phyloP scores from a whole-genome alignment of 2,888 invertebrate genomes.

The Dyspetes luteomarginatus region DNA sequence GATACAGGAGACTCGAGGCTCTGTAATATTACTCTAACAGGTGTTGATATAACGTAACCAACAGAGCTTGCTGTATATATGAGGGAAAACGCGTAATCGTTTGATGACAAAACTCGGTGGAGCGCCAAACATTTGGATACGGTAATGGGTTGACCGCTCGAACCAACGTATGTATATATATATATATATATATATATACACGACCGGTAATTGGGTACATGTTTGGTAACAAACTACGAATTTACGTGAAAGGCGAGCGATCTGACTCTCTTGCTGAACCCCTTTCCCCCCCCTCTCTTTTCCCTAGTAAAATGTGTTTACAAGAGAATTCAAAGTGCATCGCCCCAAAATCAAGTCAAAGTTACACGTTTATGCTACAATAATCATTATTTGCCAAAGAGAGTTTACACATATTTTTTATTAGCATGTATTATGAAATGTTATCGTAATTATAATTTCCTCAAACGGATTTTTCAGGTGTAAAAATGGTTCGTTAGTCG shows the following conservation, averaged over 20 bases:
- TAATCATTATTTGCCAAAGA: background rate
- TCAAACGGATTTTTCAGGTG: too few relatives aligned
- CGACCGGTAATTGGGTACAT: conserved; percentile 48
- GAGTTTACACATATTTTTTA: too few relatives aligned
- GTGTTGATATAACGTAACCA: conserved; percentile 34
- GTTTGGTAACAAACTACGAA: conserved; percentile 50
- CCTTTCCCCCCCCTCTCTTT: background rate
- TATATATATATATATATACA: too few relatives aligned
- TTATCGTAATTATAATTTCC: too few relatives aligned
- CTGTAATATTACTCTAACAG: conserved; percentile 48
- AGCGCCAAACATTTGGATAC: conserved; percentile 56
- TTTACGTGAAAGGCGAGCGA: conserved; percentile 15
- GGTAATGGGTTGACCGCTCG: conserved; percentile 47
- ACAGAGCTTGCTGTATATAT: background rate
- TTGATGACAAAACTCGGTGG: conserved; percentile 53
- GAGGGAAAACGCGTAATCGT: conserved; percentile 53
- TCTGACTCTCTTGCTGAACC: conserved; percentile 4
- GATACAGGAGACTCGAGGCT: conserved; percentile 21
- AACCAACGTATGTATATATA: conserved; percentile 30
- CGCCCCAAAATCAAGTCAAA: conserved; percentile 8
- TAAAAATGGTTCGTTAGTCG: too few relatives aligned
- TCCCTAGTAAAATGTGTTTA: background rate
- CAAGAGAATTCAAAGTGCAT: conserved; percentile 24
- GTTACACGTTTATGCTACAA: too few relatives aligned
- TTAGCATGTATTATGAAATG: too few relatives aligned